These are phyloP conservation scores for Sebastes elongatus DNA, from an alignment of 2,797 vertebrate species.

Conservation along the genomic window DNA sequence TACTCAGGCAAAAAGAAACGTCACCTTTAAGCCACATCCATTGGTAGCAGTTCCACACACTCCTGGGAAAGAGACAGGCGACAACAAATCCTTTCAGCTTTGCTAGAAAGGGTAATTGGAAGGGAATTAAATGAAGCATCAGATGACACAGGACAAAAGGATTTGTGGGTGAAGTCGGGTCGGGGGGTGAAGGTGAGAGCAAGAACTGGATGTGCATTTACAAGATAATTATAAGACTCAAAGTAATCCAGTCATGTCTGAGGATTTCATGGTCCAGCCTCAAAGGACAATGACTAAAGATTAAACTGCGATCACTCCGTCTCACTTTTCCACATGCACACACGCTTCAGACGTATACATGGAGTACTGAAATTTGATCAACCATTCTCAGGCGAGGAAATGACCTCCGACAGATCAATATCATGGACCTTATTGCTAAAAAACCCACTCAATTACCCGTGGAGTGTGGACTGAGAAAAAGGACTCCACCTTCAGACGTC, in stretches of 20 bases:
- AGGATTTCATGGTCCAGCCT: constrained; percentile 11
- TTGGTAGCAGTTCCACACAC: not conserved
- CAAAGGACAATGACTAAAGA: constrained; percentile 14
- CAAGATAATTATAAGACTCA: constrained; percentile 14
- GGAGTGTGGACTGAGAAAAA: constrained; percentile 5
- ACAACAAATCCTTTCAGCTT: not conserved
- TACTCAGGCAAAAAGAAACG: not conserved
- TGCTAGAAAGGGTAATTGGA: constrained; percentile 18
- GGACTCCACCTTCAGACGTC: constrained; percentile 22
- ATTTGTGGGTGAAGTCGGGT: not conserved
- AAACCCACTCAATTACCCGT: constrained; percentile 39
- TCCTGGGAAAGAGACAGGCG: not conserved
- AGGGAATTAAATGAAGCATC: not conserved
- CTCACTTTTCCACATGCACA: not conserved
- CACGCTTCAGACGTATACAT: not conserved
- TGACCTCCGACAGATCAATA: constrained; percentile 54
- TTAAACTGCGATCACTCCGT: not conserved
- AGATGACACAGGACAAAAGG: not conserved
- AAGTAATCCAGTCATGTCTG: constrained; percentile 13
- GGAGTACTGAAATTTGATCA: constrained; percentile 50
- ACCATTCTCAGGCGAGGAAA: constrained; percentile 16
- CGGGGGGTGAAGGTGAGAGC: not conserved
- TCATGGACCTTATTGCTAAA: constrained; percentile 39
- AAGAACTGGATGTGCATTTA: constrained; percentile 20
- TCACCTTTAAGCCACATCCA: not conserved